Evolutionary conservation across 2,797 vertebrate species (phyloP).

Genomic region (Chelon labrosus): DNA sequence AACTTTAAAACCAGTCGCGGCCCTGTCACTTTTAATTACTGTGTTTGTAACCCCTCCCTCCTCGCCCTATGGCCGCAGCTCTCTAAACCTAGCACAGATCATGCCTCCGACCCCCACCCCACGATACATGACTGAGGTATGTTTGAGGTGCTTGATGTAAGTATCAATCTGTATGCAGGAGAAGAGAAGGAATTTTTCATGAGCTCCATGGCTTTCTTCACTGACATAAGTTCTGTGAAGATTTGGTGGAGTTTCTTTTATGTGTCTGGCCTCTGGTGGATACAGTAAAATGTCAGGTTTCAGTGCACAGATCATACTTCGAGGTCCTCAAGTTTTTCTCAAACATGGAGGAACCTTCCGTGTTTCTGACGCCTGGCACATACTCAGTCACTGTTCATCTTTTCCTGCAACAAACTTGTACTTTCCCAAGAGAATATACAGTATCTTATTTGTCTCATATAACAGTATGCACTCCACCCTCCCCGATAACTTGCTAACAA

Average conservation of each 20-base stretch:
- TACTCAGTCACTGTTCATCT: conserved; percentile 10
- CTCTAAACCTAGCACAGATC: conserved; percentile 49
- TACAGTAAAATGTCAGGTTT: conserved; percentile 67
- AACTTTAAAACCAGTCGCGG: conserved; percentile 64
- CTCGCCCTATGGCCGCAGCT: conserved; percentile 27
- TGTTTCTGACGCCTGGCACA: conserved; percentile 23
- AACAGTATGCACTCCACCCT: not conserved
- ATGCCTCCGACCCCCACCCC: conserved; percentile 30
- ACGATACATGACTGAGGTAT: conserved; percentile 55
- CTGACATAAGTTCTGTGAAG: conserved; percentile 66
- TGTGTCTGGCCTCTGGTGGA: conserved; percentile 62
- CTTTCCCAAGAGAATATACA: conserved; percentile 13
- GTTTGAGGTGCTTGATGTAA: conserved; percentile 62
- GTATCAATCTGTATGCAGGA: conserved; percentile 51
- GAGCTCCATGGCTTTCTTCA: conserved; percentile 61
- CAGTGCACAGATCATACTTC: conserved; percentile 47
- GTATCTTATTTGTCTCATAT: conserved; percentile 11
- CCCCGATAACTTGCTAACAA: conserved; percentile 62
- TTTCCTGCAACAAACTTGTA: conserved; percentile 28
- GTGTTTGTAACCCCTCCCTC: conserved; percentile 39
- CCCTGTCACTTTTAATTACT: conserved; percentile 77
- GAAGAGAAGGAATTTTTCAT: conserved; percentile 72
- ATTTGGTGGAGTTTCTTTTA: conserved; percentile 65
- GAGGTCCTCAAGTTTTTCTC: conserved; percentile 39
- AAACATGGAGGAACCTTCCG: conserved; percentile 25